phyloP scores from a whole-genome alignment of 2,797 vertebrate species.

The Octomys mimax region DNA sequence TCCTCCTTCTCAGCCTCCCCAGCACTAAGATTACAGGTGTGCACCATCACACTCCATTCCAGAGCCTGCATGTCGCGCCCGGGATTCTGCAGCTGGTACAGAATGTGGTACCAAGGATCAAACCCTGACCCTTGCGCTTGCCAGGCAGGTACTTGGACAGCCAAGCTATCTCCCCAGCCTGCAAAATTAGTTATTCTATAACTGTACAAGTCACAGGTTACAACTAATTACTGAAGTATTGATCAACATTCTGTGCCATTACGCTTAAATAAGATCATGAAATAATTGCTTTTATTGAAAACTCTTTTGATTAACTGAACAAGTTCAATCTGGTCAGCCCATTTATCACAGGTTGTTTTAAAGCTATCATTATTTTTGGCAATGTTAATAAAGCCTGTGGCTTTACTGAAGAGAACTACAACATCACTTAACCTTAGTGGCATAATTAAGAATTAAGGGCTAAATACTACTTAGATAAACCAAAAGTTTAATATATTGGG shows the following conservation, averaged over 20 bases:
- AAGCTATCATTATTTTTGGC: background rate
- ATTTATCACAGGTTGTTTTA: slow-evolving; percentile 35
- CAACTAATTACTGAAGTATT: slow-evolving; percentile 51
- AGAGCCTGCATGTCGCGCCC: too few relatives aligned
- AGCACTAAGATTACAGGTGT: too few relatives aligned
- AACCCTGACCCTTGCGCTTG: too few relatives aligned
- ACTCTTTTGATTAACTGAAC: background rate
- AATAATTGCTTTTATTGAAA: slow-evolving; percentile 43
- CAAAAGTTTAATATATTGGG: slow-evolving; percentile 47
- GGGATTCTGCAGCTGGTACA: too few relatives aligned
- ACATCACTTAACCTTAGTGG: slow-evolving; percentile 38
- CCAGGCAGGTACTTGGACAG: too few relatives aligned
- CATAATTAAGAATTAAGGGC: slow-evolving; percentile 7
- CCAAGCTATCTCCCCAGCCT: too few relatives aligned
- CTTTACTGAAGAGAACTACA: slow-evolving; percentile 49
- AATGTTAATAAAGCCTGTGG: background rate
- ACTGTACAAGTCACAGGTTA: background rate
- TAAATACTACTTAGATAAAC: slow-evolving; percentile 39
- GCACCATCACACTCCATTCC: too few relatives aligned
- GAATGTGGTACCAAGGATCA: too few relatives aligned
- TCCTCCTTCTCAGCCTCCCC: too few relatives aligned
- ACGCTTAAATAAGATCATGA: slow-evolving; percentile 20
- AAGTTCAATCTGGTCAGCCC: background rate
- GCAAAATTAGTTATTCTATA: background rate
- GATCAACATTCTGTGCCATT: background rate